Conservation (phyloP, 1,140 invertebrate species). For the Heliothis subflexa region DNA sequence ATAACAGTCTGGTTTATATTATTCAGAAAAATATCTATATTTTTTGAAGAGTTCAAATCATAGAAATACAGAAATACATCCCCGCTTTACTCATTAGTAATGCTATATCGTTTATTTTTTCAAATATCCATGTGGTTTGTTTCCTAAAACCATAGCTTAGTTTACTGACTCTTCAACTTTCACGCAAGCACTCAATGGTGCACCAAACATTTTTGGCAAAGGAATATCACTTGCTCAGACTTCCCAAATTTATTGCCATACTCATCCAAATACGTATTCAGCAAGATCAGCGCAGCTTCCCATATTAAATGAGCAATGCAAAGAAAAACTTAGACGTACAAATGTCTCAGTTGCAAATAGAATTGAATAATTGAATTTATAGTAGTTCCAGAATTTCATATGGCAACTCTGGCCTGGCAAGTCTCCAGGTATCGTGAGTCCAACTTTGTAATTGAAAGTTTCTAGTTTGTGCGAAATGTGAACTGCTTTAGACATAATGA, state of each 20-base stretch:
- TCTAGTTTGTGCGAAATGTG: conserved; percentile 25
- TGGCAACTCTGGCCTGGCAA: conserved; percentile 61
- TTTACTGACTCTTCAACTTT: background rate
- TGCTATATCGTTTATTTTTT: too few relatives aligned
- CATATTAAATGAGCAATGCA: conserved; percentile 22
- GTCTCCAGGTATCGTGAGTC: conserved; percentile 64
- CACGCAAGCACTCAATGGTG: background rate
- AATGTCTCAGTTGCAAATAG: conserved; percentile 57
- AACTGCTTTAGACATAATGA: conserved; percentile 52
- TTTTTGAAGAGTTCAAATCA: too few relatives aligned
- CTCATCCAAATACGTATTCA: background rate
- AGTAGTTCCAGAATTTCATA: conserved; percentile 67
- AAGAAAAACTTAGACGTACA: conserved; percentile 50
- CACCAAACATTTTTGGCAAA: background rate
- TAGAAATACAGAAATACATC: too few relatives aligned
- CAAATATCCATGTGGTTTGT: too few relatives aligned
- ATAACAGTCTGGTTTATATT: too few relatives aligned
- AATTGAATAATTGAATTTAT: conserved; percentile 74
- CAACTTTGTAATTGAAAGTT: conserved; percentile 67
- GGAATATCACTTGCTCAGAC: background rate
- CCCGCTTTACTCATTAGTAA: too few relatives aligned
- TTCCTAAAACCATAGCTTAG: too few relatives aligned
- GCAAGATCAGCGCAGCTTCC: conserved; percentile 10
- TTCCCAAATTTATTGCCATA: conserved; percentile 12
- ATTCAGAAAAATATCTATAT: too few relatives aligned